phyloP scores from a whole-genome alignment of 2,113 vertebrate genomes.

The Rattus rattus region DNA sequence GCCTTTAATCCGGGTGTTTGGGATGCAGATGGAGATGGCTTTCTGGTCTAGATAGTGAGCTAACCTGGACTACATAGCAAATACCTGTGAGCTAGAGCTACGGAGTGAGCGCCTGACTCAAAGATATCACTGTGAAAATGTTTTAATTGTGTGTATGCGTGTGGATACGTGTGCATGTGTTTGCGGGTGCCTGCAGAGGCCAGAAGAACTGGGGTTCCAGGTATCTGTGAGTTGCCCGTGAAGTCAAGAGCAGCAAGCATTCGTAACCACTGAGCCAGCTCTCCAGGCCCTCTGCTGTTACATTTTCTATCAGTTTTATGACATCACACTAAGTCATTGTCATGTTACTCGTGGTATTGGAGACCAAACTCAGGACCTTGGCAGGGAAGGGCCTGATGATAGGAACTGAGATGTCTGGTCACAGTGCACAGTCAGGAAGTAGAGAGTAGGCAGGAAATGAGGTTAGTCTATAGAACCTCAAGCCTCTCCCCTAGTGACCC shows the following conservation, averaged over 20 bases:
- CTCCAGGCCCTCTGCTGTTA: neutral
- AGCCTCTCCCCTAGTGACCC: neutral
- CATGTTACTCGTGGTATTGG: neutral
- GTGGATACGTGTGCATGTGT: neutral
- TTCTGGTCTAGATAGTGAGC: neutral
- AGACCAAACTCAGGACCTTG: neutral
- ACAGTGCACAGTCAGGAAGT: neutral
- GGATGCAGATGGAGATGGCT: neutral
- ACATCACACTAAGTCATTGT: neutral
- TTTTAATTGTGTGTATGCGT: neutral
- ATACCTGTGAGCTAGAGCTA: neutral
- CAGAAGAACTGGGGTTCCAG: neutral
- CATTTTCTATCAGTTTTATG: neutral
- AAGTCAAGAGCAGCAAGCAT: neutral
- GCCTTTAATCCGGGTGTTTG: neutral
- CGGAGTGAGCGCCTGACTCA: neutral
- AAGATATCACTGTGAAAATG: no score
- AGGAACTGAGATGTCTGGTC: neutral
- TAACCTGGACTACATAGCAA: neutral
- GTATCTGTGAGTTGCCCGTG: neutral
- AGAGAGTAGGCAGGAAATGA: neutral
- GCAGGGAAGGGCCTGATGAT: neutral
- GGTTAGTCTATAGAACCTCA: neutral
- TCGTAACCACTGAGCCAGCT: neutral
- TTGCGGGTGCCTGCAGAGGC: neutral